Percentiles rank a stretch among this genome's conserved stretches.
Evolutionary conservation across 2,888 invertebrate species (phyloP).

Genomic region (Diplazon laetatorius): DNA sequence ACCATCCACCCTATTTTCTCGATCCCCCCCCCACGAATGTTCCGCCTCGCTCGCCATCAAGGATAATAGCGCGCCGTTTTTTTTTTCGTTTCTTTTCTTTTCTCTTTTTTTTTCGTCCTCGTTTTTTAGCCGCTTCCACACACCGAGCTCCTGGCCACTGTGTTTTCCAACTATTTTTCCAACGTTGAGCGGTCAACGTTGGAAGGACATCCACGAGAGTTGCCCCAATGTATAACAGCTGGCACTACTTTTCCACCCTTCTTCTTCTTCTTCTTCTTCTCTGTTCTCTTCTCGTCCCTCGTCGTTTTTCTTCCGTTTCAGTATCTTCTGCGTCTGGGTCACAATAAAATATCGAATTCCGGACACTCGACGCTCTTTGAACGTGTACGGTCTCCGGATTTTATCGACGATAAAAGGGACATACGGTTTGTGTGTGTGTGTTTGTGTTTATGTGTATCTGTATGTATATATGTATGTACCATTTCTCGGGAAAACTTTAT

Average conservation of each 20-base stretch:
- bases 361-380: conserved; percentile 61
- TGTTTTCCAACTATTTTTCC: conserved; percentile 56
- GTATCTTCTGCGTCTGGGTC: conserved; percentile 51
- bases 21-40: conserved; percentile 19
- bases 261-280: not conserved
- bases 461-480: conserved; percentile 7
- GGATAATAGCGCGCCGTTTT: conserved; percentile 56
- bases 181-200: conserved; percentile 49
- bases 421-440: conserved; percentile 23
- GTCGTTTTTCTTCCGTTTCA: conserved; percentile 19
- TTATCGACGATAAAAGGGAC: conserved; percentile 67
- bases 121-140: conserved; percentile 42
- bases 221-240: conserved; percentile 1
- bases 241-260: conserved; percentile 17
- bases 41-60: conserved; percentile 54
- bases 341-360: conserved; percentile 68
- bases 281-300: conserved; percentile 3
- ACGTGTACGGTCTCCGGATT: conserved; percentile 66
- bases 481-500: conserved; percentile 66
- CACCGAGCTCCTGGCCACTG: conserved; percentile 30
- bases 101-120: no score
- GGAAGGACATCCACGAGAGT: conserved; percentile 20
- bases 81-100: no score
- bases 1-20: not conserved
- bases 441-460: not conserved